phyloP scores from a whole-genome alignment of 2,113 vertebrate species.

The Axis porcinus region DNA sequence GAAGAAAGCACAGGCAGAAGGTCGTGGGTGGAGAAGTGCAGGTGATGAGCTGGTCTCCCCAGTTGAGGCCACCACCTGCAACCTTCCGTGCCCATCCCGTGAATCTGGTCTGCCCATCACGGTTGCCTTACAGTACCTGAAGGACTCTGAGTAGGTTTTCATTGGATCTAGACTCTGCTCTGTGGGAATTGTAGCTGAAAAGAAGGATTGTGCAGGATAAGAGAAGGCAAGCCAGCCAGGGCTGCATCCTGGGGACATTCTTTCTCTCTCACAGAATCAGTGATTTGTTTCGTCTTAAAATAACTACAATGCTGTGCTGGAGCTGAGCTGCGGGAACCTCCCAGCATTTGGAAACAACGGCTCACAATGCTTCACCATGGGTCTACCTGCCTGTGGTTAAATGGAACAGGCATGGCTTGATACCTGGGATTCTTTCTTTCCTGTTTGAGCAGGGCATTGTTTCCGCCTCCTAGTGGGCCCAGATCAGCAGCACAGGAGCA shows the following conservation, averaged over 20 bases:
- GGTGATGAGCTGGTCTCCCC: background rate
- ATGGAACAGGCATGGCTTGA: background rate
- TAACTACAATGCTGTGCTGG: background rate
- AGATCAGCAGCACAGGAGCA: background rate
- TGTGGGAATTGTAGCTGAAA: background rate
- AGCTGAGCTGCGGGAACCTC: background rate
- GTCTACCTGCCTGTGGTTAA: background rate
- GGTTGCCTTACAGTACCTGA: fast-evolving
- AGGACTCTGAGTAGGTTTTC: no score
- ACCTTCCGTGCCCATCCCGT: fast-evolving
- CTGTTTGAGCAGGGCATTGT: background rate
- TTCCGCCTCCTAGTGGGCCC: fast-evolving
- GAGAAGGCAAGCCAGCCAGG: background rate
- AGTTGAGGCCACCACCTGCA: background rate
- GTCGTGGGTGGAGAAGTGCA: background rate
- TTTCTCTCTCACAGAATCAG: background rate
- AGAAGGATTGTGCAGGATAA: background rate
- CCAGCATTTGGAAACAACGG: background rate
- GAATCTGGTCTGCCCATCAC: fast-evolving
- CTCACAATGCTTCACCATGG: background rate
- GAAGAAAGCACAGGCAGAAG: no score
- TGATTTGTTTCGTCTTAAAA: background rate
- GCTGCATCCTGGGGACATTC: background rate
- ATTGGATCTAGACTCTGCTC: background rate
- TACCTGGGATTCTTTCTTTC: background rate